Percentiles rank a stretch among this genome's conserved stretches.
phyloP scores from a whole-genome alignment of 2,888 invertebrate genomes.

The Luperina testacea region DNA sequence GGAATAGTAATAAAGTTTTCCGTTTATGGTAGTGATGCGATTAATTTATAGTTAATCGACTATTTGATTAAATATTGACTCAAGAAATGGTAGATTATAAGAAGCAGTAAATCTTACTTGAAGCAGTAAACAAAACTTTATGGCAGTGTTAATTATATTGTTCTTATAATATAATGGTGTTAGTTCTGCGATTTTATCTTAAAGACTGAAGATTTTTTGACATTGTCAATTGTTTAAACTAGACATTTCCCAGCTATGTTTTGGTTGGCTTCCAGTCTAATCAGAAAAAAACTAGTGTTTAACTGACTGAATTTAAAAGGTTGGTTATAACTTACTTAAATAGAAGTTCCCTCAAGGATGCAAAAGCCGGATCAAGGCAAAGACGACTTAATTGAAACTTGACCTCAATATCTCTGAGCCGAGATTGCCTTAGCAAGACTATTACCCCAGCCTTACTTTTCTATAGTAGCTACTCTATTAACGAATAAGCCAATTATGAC shows the following conservation, averaged over 20 bases:
- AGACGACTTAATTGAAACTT: constrained; percentile 32
- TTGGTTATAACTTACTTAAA: constrained; percentile 3
- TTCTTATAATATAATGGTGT: neutral
- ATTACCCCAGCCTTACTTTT: constrained; percentile 14
- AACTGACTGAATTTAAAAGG: neutral
- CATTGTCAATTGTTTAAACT: constrained; percentile 10
- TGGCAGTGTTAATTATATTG: constrained; percentile 3
- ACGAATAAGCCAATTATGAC: constrained; percentile 5
- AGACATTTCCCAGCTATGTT: neutral
- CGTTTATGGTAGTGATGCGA: constrained; percentile 33
- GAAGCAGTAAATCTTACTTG: constrained; percentile 21
- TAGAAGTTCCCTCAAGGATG: constrained; percentile 11
- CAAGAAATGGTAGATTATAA: constrained; percentile 2
- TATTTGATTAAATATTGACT: constrained; percentile 26
- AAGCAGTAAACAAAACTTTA: constrained; percentile 1
- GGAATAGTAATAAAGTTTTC: constrained; percentile 21
- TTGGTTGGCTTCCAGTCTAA: neutral
- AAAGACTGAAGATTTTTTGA: constrained; percentile 6
- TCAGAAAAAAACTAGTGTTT: neutral
- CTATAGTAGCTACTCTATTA: constrained; percentile 1
- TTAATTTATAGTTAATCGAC: constrained; percentile 19
- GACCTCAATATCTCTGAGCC: constrained; percentile 29
- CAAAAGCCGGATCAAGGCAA: constrained; percentile 6
- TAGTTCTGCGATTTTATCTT: constrained; percentile 16
- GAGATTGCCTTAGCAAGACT: constrained; percentile 32